A percentile compares a stretch with the other conserved stretches of the same genome.
Evolutionary conservation across 2,113 vertebrate species (phyloP).

Genomic region (Eidolon helvum): DNA sequence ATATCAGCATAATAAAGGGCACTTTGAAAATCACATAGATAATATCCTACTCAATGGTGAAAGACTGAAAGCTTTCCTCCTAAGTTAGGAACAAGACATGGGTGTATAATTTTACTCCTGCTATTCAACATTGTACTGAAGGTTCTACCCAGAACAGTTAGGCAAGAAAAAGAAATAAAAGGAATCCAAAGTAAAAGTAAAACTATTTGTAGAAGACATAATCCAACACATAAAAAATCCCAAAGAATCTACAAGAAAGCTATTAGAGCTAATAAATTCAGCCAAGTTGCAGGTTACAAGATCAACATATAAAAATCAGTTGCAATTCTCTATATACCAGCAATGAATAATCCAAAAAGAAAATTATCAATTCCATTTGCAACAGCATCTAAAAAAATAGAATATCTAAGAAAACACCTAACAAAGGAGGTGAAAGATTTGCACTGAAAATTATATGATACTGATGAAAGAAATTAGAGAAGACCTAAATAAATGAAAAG

Average conservation of each 20-base stretch:
- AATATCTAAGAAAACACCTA: not conserved
- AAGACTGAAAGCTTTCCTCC: not conserved
- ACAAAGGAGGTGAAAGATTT: not conserved
- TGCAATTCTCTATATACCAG: not conserved
- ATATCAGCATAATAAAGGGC: not conserved
- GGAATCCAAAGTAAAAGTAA: not conserved
- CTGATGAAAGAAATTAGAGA: not conserved
- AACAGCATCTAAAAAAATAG: not conserved
- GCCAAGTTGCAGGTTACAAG: not conserved
- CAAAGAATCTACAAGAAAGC: not conserved
- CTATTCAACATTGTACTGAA: not conserved
- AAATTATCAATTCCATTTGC: not conserved
- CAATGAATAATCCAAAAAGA: not conserved
- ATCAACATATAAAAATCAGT: not conserved
- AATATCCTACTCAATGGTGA: not conserved
- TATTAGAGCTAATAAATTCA: not conserved
- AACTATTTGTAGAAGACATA: not conserved
- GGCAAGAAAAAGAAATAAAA: not conserved
- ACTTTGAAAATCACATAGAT: not conserved
- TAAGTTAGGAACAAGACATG: not conserved
- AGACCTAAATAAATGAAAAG: not conserved
- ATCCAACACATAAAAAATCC: not conserved
- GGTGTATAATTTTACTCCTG: not conserved
- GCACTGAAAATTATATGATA: not conserved
- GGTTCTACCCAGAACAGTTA: not conserved